Evolutionary conservation across 2,888 invertebrate species (phyloP).

Genomic region (Aphrophora alni): DNA sequence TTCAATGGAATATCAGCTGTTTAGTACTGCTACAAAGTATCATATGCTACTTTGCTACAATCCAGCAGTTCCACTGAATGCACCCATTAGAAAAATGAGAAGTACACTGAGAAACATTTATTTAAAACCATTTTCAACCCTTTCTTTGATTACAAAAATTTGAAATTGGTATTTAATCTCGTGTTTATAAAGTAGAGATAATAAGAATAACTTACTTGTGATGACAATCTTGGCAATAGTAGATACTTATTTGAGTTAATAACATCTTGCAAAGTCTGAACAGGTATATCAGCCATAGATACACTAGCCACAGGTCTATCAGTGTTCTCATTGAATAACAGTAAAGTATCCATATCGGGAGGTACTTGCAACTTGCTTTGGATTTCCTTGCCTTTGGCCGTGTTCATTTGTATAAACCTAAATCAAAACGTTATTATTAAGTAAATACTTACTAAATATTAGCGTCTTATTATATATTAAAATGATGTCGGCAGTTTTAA

Average conservation of each 20-base stretch:
- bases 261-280: constrained; percentile 85
- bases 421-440: constrained; percentile 37
- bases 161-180: too few species aligned
- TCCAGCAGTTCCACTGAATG: too few species aligned
- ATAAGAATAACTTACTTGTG: too few species aligned
- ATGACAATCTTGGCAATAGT: constrained; percentile 85
- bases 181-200: too few species aligned
- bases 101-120: too few species aligned
- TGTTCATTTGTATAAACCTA: constrained; percentile 72
- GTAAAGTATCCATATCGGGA: constrained; percentile 76
- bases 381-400: constrained; percentile 67
- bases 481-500: background rate
- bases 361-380: constrained; percentile 75
- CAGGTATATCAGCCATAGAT: constrained; percentile 89
- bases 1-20: too few species aligned
- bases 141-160: too few species aligned
- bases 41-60: too few species aligned
- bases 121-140: too few species aligned
- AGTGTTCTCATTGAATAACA: constrained; percentile 89
- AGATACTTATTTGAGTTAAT: constrained; percentile 89
- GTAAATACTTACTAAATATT: too few species aligned
- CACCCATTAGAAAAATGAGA: too few species aligned
- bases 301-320: constrained; percentile 82
- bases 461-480: constrained; percentile 12
- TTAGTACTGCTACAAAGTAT: too few species aligned